Conservation (phyloP, 2,113 vertebrate genomes). For the Rhinolophus ferrumequinum region DNA sequence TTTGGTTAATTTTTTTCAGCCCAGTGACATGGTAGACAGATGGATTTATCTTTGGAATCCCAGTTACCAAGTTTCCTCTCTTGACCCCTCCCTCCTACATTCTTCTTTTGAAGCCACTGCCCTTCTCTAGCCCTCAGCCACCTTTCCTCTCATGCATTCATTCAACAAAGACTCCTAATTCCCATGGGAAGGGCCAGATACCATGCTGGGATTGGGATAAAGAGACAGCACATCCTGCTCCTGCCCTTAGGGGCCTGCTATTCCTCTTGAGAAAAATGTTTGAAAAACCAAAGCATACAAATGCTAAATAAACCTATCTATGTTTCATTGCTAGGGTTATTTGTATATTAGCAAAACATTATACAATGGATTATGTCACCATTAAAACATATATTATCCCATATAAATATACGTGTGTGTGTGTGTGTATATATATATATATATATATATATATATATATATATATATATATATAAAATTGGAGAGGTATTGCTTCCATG, state of each 20-base stretch:
- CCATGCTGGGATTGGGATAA: background rate
- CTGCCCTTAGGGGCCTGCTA: background rate
- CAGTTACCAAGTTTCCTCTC: background rate
- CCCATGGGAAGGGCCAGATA: background rate
- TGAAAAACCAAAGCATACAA: background rate
- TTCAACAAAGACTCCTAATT: background rate
- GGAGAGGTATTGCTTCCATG: background rate
- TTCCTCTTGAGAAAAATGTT: background rate
- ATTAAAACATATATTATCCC: background rate
- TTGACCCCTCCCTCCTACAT: background rate
- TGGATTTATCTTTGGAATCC: background rate
- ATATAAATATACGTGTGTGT: background rate
- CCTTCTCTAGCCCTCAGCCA: background rate
- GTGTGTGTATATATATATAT: background rate
- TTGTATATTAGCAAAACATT: background rate
- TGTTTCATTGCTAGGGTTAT: background rate
- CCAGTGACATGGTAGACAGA: accelerated
- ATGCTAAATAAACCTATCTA: background rate
- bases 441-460: background rate
- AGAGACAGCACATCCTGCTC: background rate
- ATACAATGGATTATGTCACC: background rate
- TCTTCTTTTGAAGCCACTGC: background rate
- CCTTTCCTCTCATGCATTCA: background rate
- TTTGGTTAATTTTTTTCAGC: background rate
- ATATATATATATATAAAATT: too few species aligned